phyloP scores from a whole-genome alignment of 2,113 vertebrate genomes.

The Penelope pileata region DNA sequence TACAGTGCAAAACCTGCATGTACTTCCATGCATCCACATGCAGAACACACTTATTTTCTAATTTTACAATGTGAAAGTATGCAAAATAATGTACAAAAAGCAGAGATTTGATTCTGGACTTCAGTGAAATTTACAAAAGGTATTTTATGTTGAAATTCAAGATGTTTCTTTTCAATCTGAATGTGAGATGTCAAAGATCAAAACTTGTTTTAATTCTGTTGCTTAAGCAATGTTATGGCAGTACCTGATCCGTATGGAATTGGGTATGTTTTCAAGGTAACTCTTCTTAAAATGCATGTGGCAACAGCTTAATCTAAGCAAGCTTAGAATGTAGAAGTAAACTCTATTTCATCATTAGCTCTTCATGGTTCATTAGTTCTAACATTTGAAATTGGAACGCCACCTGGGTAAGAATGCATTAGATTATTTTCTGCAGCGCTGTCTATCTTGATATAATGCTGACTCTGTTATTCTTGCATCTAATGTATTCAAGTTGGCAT shows the following conservation, averaged over 20 bases:
- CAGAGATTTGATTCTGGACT: neutral
- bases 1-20: neutral
- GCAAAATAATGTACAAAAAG: neutral
- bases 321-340: slow-evolving; percentile 37
- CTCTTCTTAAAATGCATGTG: neutral
- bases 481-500: slow-evolving; percentile 72
- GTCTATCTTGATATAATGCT: slow-evolving; percentile 72
- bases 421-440: slow-evolving; percentile 59
- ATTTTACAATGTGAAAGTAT: neutral
- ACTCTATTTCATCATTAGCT: neutral
- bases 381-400: slow-evolving; percentile 12
- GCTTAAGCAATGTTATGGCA: neutral
- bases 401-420: slow-evolving; percentile 28
- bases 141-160: neutral
- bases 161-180: neutral
- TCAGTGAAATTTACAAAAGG: neutral
- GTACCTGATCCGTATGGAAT: neutral
- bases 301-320: slow-evolving; percentile 5
- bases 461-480: slow-evolving; percentile 68
- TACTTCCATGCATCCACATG: neutral
- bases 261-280: neutral
- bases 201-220: neutral
- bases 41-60: neutral
- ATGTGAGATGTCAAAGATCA: neutral
- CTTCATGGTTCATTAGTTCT: slow-evolving; percentile 37